Conservation (phyloP, 1,140 invertebrate genomes). For the Macrocentrus cingulum region DNA sequence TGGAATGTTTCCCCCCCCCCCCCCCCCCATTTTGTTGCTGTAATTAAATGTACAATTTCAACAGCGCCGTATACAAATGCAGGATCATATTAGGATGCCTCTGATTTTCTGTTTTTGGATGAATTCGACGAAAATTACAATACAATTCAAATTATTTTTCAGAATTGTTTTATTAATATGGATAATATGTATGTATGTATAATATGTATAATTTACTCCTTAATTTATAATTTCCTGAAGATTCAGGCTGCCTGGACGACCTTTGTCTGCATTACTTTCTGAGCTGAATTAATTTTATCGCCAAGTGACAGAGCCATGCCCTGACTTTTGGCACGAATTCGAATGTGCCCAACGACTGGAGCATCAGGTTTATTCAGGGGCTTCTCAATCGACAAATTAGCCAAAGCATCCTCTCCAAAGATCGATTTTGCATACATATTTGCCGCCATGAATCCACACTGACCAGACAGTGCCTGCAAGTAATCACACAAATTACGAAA, state of each 20-base stretch:
- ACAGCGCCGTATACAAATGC: no score
- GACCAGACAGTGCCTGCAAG: conserved; percentile 83
- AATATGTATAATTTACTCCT: background rate
- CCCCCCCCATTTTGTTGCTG: no score
- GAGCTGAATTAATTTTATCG: conserved; percentile 94
- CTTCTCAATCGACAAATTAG: conserved; percentile 98
- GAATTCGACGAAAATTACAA: no score
- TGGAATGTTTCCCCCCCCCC: no score
- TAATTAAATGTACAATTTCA: no score
- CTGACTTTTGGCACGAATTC: conserved; percentile 98
- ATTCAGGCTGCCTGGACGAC: conserved; percentile 63
- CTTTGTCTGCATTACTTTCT: conserved; percentile 69
- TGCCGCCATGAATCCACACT: conserved; percentile 98
- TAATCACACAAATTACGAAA: conserved; percentile 32
- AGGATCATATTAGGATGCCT: no score
- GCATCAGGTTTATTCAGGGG: conserved; percentile 83
- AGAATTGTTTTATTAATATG: no score
- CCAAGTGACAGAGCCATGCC: conserved; percentile 96
- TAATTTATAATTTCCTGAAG: no score
- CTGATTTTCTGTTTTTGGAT: no score
- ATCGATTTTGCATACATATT: conserved; percentile 99
- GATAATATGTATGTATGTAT: background rate
- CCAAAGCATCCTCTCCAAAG: conserved; percentile 98
- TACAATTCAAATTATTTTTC: no score
- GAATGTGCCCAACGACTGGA: conserved; percentile 92